Conservation (phyloP, 2,888 invertebrate genomes). For the Fragum fragum region DNA sequence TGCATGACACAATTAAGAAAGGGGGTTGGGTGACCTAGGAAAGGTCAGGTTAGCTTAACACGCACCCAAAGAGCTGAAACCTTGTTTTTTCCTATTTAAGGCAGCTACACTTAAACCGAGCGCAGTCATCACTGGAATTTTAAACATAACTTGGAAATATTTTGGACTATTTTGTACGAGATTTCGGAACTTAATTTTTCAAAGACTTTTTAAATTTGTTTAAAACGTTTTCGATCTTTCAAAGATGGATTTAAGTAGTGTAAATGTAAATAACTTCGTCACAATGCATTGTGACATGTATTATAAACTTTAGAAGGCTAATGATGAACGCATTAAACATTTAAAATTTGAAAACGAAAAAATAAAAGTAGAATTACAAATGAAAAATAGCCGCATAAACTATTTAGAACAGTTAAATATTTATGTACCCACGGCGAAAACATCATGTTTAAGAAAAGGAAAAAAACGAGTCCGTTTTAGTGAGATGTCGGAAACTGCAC, state of each 20-base stretch:
- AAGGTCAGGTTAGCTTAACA: too few species aligned
- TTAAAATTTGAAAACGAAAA: background rate
- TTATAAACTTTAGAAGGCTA: background rate
- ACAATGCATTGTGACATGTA: background rate
- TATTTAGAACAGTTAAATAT: background rate
- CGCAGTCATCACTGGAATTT: background rate
- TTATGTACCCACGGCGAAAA: background rate
- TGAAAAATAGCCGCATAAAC: background rate
- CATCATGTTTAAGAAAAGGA: background rate
- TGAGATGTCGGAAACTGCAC: background rate
- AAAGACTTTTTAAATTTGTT: background rate
- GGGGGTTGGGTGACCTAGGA: too few species aligned
- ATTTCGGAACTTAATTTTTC: background rate
- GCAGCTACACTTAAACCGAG: background rate
- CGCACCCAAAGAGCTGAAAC: too few species aligned
- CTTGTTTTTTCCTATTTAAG: background rate
- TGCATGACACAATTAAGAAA: too few species aligned
- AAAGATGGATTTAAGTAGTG: background rate
- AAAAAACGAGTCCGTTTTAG: background rate
- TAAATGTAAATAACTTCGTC: background rate
- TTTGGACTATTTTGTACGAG: background rate
- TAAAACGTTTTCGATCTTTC: background rate
- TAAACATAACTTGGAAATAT: background rate
- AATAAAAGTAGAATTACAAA: background rate
- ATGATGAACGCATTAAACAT: background rate